Evolutionary conservation across 1,140 invertebrate species (phyloP), one percentile per base, ranked within the genome.

Genomic region (Oncopeltus fasciatus): DNA sequence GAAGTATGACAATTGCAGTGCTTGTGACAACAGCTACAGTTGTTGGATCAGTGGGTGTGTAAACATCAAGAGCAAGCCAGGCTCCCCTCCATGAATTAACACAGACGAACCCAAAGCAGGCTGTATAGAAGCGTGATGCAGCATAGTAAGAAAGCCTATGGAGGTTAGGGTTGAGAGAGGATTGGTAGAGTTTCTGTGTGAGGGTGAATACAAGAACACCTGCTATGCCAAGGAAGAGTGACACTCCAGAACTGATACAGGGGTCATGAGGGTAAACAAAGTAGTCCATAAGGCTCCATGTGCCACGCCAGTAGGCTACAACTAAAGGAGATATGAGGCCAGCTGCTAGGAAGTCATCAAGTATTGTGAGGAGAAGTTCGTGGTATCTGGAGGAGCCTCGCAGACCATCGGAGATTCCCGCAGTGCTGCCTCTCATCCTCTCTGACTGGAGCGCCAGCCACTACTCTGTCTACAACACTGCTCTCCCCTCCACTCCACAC

Each of bases 41-140:
- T 1, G 79, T 72, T 0, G 68, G 70, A 57, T 79, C 77, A 28
- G 79, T 77, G 12, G 82, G 82, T 5, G 84, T 85, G 68, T 83
- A 82, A 63, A 81, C 73, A 69, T 90, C 87, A 68, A 90, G 76
- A 3, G 85, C 73, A 60, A 81, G 74, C 88, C 88, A 92, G 9
- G 85, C 80, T 0, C 89, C 88, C 1, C 88, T 78, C 88, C 88
- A 92, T 26, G 86, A 84, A 69, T 88, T 90, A 8, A 91, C 87
- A 69, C 87, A 90, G 33, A 82, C 82, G 61, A 88, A 80, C 0
- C 82, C 86, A 67, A 85, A 89, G 51, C 85, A 70, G 57, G 78
- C 77, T 2, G 89, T 90, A 69, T 90, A 91, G 14, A 85, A 51
- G 14, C 88, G 76, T 18, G 88, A 90, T 12, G 80, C 73, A 26